phyloP scores from a whole-genome alignment of 1,140 invertebrate genomes.

The Hypsibius dujardini region DNA sequence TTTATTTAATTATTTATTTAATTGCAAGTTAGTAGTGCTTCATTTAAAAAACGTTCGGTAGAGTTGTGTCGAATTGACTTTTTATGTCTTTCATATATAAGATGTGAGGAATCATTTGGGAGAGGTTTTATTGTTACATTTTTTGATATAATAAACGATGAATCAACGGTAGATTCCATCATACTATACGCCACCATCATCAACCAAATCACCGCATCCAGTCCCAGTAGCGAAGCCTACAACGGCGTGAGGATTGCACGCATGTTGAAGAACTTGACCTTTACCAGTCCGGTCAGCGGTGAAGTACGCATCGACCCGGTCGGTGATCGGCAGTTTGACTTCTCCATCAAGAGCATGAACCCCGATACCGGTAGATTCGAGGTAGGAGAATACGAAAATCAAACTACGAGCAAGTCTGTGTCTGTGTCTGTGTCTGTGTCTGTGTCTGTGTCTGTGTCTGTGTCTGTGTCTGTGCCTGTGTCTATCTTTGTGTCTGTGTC shows the following conservation, averaged over 20 bases:
- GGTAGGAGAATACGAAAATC: neutral
- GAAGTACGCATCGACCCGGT: slow-evolving; percentile 4
- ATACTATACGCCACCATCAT: neutral
- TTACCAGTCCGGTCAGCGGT: slow-evolving; percentile 6
- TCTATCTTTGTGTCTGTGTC: too few relatives aligned
- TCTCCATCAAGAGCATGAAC: slow-evolving; percentile 3
- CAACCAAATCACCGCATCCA: neutral
- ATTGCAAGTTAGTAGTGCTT: too few relatives aligned
- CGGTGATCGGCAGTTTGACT: slow-evolving; percentile 4
- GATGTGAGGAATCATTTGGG: too few relatives aligned
- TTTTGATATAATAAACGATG: too few relatives aligned
- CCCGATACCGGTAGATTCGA: slow-evolving; percentile 9
- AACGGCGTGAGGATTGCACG: neutral
- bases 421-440: neutral
- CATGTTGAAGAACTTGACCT: neutral
- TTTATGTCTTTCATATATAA: too few relatives aligned
- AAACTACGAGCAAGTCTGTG: neutral
- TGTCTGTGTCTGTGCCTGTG: too few relatives aligned
- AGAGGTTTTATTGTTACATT: too few relatives aligned
- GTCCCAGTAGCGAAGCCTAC: neutral
- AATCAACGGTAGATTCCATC: neutral
- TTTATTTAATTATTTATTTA: too few relatives aligned
- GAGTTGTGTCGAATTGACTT: too few relatives aligned
- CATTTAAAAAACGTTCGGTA: too few relatives aligned
- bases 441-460: too few relatives aligned